Evolutionary conservation across 2,113 vertebrate species (phyloP), one percentile per base, ranked within the genome.

Genomic region (Geococcyx californianus): DNA sequence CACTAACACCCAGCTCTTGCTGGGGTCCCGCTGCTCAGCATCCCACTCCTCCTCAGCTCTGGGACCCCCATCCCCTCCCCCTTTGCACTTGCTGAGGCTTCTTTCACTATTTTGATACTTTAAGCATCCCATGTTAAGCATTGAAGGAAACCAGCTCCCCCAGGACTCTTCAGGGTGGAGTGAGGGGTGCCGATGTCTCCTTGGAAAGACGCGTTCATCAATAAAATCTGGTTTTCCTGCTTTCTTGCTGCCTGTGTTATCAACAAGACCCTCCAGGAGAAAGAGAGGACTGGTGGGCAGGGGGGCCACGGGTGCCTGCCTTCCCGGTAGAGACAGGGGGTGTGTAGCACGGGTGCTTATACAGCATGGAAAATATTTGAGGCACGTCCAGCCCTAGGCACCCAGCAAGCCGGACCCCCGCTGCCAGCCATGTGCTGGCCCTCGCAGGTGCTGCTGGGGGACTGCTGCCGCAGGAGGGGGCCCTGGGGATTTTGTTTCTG

Each of bases 31-130:
- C 36, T 84, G 84, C 77, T 84, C 67, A 89, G 80, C 62, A 75
- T 74, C 74, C 93, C 87, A 82, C 54, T 52, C 87, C 56, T 78
- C 75, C 92, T 67, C 0, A 11, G 87, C 76, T 94, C 66, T 0
- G 2, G 86, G 89, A 93, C 64, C 80, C 59, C 59, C 0, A 1
- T 85, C 51, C 92, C 73, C 28, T 76, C 28, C 28, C 64, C 78
- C 45, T 83, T 84, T 87, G 68, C 86, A 94, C 84, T 88, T 0
- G 79, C 96, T 94, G 95, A 94, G 93, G 93, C 93, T 94, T 96
- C 55, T 96, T 51, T 94, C 96, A 95, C 93, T 94, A 74, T 97
- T 97, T 97, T 97, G 95, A 97, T 97, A 97, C 87, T 81, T 66
- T 72, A 84, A 92, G 89, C 90, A 93, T 93, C 94, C 94, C n/a